phyloP scores from a whole-genome alignment of 2,888 invertebrate species.

The Drosophila koepferae region DNA sequence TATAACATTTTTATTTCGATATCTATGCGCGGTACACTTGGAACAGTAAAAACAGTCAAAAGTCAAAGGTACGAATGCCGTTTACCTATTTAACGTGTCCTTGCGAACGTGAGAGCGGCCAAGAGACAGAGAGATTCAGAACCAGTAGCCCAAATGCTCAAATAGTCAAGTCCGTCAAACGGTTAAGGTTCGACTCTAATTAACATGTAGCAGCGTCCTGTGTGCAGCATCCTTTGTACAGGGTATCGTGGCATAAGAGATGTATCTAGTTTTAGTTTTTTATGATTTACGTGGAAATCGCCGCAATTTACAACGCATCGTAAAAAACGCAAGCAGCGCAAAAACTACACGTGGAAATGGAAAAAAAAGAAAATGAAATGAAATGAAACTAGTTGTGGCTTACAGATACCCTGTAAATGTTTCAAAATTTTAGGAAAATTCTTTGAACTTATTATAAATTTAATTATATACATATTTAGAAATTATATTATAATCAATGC shows the following conservation, averaged over 20 bases:
- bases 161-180: constrained; percentile 18
- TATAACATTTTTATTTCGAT: constrained; percentile 49
- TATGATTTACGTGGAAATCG: constrained; percentile 81
- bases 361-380: not conserved
- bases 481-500: no score
- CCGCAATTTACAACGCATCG: constrained; percentile 61
- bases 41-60: constrained; percentile 55
- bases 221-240: constrained; percentile 41
- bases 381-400: not conserved
- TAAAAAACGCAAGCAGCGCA: constrained; percentile 69
- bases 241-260: constrained; percentile 42
- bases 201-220: constrained; percentile 68
- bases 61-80: constrained; percentile 42
- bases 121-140: constrained; percentile 34
- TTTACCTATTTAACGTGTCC: constrained; percentile 70
- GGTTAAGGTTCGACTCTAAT: constrained; percentile 59
- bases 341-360: constrained; percentile 20
- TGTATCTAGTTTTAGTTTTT: constrained; percentile 52
- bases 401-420: constrained; percentile 13
- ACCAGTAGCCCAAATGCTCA: constrained; percentile 70
- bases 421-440: not conserved
- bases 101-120: constrained; percentile 78
- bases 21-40: constrained; percentile 66
- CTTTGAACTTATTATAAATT: not conserved
- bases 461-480: not conserved